These are phyloP conservation scores for Campopleginae sp. DNA, from an alignment of 2,888 invertebrate species.

Conservation along the genomic window DNA sequence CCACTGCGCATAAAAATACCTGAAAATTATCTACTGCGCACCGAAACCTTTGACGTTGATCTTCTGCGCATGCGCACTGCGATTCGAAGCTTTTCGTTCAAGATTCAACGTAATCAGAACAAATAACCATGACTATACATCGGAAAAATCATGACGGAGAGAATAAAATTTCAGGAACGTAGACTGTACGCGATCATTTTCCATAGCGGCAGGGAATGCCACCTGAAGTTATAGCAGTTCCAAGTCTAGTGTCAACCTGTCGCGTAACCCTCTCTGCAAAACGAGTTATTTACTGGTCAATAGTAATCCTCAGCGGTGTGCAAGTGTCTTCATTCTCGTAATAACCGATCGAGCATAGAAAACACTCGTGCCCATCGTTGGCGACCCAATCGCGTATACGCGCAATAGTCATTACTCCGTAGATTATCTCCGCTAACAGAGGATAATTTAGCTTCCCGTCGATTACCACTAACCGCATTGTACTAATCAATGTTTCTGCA, in stretches of 20 bases:
- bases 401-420: slow-evolving; percentile 11
- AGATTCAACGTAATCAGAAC: not conserved
- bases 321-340: slow-evolving; percentile 31
- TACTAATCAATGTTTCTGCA: not conserved
- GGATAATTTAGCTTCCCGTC: slow-evolving; percentile 1
- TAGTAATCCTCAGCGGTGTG: slow-evolving; percentile 1
- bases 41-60: not conserved
- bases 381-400: not conserved
- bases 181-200: not conserved
- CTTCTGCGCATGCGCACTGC: not conserved
- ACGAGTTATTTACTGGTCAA: slow-evolving; percentile 40
- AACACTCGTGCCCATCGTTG: slow-evolving; percentile 3
- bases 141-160: not conserved
- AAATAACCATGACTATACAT: not conserved
- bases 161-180: not conserved
- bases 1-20: too few relatives aligned
- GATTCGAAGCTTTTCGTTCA: not conserved
- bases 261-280: slow-evolving; percentile 9
- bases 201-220: not conserved
- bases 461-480: not conserved
- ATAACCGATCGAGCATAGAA: slow-evolving; percentile 25
- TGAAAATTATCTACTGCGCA: not conserved
- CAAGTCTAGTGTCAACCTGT: slow-evolving; percentile 39
- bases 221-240: not conserved
- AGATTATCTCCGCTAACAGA: not conserved